Evolutionary conservation across 1,140 invertebrate species (phyloP).

Genomic region (Saccostrea glomerata): DNA sequence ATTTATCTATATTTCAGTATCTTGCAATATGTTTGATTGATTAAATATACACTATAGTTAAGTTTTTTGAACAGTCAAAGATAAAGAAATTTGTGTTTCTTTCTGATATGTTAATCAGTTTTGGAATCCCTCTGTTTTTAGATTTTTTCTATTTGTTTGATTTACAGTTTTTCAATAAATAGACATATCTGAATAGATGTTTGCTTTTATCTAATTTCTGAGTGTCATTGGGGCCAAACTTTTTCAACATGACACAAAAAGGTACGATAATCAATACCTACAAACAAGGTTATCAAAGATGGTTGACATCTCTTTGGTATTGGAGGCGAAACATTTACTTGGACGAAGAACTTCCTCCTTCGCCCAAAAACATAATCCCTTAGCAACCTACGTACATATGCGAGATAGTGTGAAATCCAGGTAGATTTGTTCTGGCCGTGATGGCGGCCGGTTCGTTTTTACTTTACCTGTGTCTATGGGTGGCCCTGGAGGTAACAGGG

Average conservation of each 20-base stretch:
- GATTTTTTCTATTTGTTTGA: background rate
- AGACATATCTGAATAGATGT: background rate
- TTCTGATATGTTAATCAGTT: too few species aligned
- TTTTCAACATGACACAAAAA: background rate
- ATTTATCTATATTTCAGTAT: too few species aligned
- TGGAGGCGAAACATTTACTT: background rate
- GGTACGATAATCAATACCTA: background rate
- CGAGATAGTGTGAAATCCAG: background rate
- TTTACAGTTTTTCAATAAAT: background rate
- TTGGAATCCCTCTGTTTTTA: background rate
- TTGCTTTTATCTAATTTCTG: background rate
- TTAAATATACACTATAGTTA: too few species aligned
- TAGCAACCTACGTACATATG: background rate
- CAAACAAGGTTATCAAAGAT: background rate
- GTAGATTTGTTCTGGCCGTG: background rate
- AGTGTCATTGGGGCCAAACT: background rate
- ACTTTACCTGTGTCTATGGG: background rate
- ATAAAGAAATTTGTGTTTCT: too few species aligned
- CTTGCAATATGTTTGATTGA: too few species aligned
- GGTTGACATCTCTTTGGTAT: background rate
- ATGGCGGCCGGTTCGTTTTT: slow-evolving; percentile 8
- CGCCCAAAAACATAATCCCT: background rate
- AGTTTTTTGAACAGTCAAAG: too few species aligned
- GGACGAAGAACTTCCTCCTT: slow-evolving; percentile 1
- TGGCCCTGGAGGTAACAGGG: background rate